Evolutionary conservation across 2,113 vertebrate genomes (phyloP).

Genomic region (Dipodomys stephensi): DNA sequence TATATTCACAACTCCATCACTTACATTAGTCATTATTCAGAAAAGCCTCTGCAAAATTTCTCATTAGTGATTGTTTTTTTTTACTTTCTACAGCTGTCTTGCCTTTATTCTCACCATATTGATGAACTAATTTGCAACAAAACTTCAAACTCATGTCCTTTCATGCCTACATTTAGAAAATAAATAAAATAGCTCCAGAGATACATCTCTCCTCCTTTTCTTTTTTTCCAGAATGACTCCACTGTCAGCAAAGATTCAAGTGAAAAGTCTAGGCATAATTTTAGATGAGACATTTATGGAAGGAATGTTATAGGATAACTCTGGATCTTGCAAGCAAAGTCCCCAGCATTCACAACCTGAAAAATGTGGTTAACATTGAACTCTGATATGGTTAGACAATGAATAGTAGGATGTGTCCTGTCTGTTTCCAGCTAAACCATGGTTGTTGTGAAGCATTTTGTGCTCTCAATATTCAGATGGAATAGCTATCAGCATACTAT

Average conservation of each 20-base stretch:
- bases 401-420: background rate
- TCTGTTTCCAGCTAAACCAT: background rate
- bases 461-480: background rate
- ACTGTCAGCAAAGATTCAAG: background rate
- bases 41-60: background rate
- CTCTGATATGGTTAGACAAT: background rate
- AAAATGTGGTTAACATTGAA: background rate
- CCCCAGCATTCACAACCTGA: background rate
- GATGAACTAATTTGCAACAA: conserved; percentile 16
- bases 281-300: background rate
- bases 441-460: background rate
- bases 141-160: background rate
- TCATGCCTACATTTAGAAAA: background rate
- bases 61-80: background rate
- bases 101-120: background rate
- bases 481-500: background rate
- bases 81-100: background rate
- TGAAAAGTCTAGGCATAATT: background rate
- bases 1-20: background rate
- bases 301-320: background rate
- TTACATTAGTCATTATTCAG: background rate
- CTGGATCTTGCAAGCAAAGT: background rate
- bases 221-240: background rate
- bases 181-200: background rate
- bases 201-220: background rate